phyloP scores from a whole-genome alignment of 2,888 invertebrate genomes.

The Punctoribates punctum region DNA sequence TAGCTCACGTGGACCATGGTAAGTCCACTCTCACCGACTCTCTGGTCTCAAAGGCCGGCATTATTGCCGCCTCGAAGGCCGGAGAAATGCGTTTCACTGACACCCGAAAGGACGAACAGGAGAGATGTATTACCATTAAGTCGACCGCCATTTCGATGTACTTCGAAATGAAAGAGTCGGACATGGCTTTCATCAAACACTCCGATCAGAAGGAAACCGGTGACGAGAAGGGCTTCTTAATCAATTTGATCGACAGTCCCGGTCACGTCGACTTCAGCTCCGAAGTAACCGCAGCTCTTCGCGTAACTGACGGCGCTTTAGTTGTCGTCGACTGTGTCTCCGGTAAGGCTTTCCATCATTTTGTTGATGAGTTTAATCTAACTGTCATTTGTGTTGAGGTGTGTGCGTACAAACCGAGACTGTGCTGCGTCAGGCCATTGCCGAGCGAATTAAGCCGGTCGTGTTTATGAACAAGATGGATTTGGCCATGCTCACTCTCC shows the following conservation, averaged over 20 bases:
- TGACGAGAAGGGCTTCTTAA: constrained; percentile 90
- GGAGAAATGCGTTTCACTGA: constrained; percentile 99
- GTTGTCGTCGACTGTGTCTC: constrained; percentile 99
- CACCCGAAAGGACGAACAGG: constrained; percentile 99
- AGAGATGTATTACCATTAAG: constrained; percentile 99
- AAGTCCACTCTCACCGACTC: constrained; percentile 99
- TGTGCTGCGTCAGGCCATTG: constrained; percentile 98
- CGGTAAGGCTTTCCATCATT: constrained; percentile 62
- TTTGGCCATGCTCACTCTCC: constrained; percentile 93
- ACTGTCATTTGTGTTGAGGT: constrained; percentile 61
- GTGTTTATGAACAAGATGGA: constrained; percentile 99
- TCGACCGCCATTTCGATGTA: constrained; percentile 99
- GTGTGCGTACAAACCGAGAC: constrained; percentile 99
- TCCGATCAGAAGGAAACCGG: constrained; percentile 81
- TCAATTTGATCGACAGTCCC: constrained; percentile 99
- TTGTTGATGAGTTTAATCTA: too few relatives aligned
- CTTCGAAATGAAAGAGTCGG: constrained; percentile 93
- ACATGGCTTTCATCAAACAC: constrained; percentile 86
- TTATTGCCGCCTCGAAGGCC: constrained; percentile 97
- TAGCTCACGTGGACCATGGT: constrained; percentile 99
- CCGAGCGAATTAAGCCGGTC: constrained; percentile 99
- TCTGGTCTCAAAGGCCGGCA: constrained; percentile 98
- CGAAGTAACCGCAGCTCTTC: constrained; percentile 98
- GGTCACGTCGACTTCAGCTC: constrained; percentile 99
- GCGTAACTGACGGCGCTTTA: constrained; percentile 99